phyloP scores from a whole-genome alignment of 2,113 vertebrate genomes.

The Smithornis capensis region DNA sequence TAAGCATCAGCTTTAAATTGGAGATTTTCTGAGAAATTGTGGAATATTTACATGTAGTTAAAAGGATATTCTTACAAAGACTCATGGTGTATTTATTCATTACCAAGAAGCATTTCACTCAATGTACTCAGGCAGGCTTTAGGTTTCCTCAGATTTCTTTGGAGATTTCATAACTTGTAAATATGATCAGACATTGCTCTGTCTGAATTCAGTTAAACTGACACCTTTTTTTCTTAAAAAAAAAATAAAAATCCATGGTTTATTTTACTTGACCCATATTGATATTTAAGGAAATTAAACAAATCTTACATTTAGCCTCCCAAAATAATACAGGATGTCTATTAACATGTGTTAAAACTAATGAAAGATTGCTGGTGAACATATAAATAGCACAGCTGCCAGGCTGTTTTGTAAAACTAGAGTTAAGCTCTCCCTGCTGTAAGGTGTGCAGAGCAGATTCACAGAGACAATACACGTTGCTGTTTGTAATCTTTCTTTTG shows the following conservation, averaged over 20 bases:
- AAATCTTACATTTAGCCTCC: constrained; percentile 13
- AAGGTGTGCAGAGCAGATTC: not conserved
- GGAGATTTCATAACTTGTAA: constrained; percentile 67
- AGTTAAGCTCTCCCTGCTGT: not conserved
- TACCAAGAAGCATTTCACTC: constrained; percentile 67
- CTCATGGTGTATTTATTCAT: constrained; percentile 62
- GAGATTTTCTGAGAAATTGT: constrained; percentile 63
- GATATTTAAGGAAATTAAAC: constrained; percentile 64
- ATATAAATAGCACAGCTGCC: constrained; percentile 29
- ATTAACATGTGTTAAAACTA: constrained; percentile 38
- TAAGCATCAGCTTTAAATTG: constrained; percentile 65
- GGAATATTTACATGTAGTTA: constrained; percentile 58
- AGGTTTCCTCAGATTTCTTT: constrained; percentile 65
- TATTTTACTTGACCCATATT: constrained; percentile 48
- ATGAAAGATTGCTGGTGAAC: constrained; percentile 6
- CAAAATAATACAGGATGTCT: not conserved
- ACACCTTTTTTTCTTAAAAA: not conserved
- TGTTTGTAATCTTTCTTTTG: not conserved
- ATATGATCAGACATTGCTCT: constrained; percentile 61
- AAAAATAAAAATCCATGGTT: not conserved
- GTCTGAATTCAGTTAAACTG: constrained; percentile 33
- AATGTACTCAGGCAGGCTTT: constrained; percentile 33
- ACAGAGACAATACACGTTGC: not conserved
- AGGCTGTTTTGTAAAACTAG: not conserved
- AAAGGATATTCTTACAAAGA: constrained; percentile 56